Base-by-base conservation (phyloP, 2,888 invertebrate species). In the Megalurothrips usitatus region DNA sequence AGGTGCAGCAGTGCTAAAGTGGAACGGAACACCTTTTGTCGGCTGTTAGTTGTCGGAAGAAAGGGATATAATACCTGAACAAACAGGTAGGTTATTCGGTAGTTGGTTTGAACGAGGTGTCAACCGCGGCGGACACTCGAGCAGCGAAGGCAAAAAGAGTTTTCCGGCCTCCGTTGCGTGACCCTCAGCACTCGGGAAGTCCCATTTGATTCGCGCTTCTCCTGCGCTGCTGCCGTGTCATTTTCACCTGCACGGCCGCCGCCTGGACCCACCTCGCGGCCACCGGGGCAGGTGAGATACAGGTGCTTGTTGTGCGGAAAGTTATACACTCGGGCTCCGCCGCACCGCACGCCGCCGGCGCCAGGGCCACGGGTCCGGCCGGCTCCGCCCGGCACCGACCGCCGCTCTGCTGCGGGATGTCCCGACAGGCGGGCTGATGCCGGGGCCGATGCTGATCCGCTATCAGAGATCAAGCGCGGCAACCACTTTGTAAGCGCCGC, bases 401-500 rank as follows among this genome's bases (percentile, higher is more conserved):
- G 6, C 68, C 23, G 68, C 68, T 12, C 68, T 75, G 23, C 26
- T 58, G 58, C 68, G 23, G 68, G 68, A 75, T 75, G 68, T 75
- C 26, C 68, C 68, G 68, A 75, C 68, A 68, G 23, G 68, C n/a
- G 68, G n/a, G 68, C 68, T 26, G 68, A 17, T 17, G 49, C 52
- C n/a, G n/a, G 68, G n/a, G 68, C 68, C 26, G 68, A 17, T 43
- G 34, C 34, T 43, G 34, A 43, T 26, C 26, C 68, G 12, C 68
- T 75, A 75, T 75, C 68, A 26, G 68, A 75, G 68, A 75, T 75
- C 68, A 75, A 75, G 68, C 68, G 68, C 68, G 23, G 26, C 58
- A n/a, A 58, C 68, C 68, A 75, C 68, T 75, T 75, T 75, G 68
- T 75, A 75, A 75, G 23, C 68, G 68, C 68, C 68, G 68, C 68